Evolutionary conservation across 2,797 vertebrate species (phyloP), one percentile per base, ranked within the genome.

Genomic region (Hephaestus fuliginosus): DNA sequence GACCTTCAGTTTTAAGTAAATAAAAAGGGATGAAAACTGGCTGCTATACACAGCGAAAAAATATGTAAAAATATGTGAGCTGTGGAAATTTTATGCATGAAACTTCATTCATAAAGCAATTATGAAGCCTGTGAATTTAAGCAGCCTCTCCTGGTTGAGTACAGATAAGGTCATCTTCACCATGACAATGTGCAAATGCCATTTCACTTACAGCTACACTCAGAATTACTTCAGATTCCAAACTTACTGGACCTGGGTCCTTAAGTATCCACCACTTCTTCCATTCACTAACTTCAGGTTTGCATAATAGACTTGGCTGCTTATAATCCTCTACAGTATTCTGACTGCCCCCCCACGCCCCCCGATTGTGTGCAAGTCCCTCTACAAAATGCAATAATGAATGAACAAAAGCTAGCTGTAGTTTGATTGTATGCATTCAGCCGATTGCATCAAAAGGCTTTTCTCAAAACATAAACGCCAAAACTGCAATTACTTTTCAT

Each of bases 261-360:
- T 80, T 25, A 8, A 56, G 48, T 74, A 62, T 25, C 60, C 44
- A 51, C 30, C 17, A 67, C 25, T 48, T 39, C 44, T 43, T 79
- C 76, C 18, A 66, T 66, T 73, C 64, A 73, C 57, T 62, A 12
- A 36, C 43, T 57, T 66, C 30, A 49, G 30, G 44, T 80, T 48
- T 73, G 36, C 48, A 49, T 70, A 60, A 76, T 28, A 51, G 58
- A 77, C 81, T 60, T 78, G 53, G 48, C 58, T 75, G 74, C 52
- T 30, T 44, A 75, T 78, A 78, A 81, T 76, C 74, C 68, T 56
- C 67, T 56, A 11, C 39, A 52, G 33, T 51, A n/a, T 67, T 56
- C 65, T 22, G 28, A 36, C 56, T 0, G 2, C 25, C 25, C 25
- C 25, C 25, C 25, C 25, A 25, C 49, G 25, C 13, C 2, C 11